Evolutionary conservation across 1,140 invertebrate species (phyloP).

Genomic region (Laodelphax striatellus): DNA sequence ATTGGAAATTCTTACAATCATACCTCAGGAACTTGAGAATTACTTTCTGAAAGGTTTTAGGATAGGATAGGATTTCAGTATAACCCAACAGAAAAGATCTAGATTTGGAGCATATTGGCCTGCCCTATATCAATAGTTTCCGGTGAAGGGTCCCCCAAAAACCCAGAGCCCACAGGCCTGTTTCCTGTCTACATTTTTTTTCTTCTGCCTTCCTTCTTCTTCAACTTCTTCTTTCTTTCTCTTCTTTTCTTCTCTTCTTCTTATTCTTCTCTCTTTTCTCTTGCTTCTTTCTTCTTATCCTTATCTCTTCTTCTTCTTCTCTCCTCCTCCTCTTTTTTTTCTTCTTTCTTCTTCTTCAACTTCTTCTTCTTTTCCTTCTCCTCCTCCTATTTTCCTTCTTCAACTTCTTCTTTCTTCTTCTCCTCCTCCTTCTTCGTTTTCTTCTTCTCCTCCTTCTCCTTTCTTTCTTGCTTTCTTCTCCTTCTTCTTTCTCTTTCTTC

Average conservation of each 20-base stretch:
- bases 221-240: conserved; percentile 4
- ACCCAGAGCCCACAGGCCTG: not conserved
- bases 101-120: not conserved
- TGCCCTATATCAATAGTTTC: not conserved
- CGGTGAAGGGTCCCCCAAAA: not conserved
- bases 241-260: too few species aligned
- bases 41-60: too few species aligned
- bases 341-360: too few species aligned
- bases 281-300: not conserved
- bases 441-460: too few species aligned
- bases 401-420: too few species aligned
- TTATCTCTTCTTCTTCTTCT: too few species aligned
- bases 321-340: too few species aligned
- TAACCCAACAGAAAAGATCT: not conserved
- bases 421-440: not conserved
- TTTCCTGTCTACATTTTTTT: not conserved
- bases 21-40: too few species aligned
- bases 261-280: not conserved
- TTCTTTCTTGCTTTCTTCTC: too few species aligned
- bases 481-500: too few species aligned
- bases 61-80: not conserved
- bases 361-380: conserved; percentile 1
- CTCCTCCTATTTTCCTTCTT: not conserved
- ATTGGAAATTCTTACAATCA: too few species aligned
- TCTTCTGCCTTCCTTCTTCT: not conserved